Evolutionary conservation across 2,113 vertebrate genomes (phyloP).

Genomic region (Sceloporus tristichus): DNA sequence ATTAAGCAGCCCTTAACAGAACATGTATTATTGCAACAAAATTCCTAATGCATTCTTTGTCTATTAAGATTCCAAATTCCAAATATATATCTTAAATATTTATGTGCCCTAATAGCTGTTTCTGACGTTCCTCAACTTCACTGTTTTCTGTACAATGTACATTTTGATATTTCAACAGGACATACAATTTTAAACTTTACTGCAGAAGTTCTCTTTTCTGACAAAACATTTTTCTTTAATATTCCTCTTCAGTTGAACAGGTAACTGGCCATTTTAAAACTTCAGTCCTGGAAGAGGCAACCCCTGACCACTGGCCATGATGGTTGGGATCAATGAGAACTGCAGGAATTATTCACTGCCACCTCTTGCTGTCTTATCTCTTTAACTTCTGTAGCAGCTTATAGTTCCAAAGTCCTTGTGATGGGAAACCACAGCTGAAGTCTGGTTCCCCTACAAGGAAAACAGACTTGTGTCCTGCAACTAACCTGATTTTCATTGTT

Average conservation of each 20-base stretch:
- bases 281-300: background rate
- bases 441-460: background rate
- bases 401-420: background rate
- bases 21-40: background rate
- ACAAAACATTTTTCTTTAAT: background rate
- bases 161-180: background rate
- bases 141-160: background rate
- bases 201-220: background rate
- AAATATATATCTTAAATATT: background rate
- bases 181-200: background rate
- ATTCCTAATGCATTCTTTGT: background rate
- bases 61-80: background rate
- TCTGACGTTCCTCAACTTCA: background rate
- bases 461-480: constrained; percentile 5
- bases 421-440: background rate
- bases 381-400: background rate
- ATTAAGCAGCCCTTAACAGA: constrained; percentile 82
- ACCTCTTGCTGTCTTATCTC: background rate
- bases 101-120: background rate
- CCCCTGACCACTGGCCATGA: too few relatives aligned
- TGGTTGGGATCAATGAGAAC: background rate
- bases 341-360: background rate
- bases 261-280: background rate
- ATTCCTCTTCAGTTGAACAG: background rate
- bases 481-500: constrained; percentile 85